A percentile compares a stretch with the other conserved stretches of the same genome.
These are phyloP conservation scores for Melinaea menophilus DNA, from an alignment of 2,888 invertebrate species.

Conservation along the genomic window DNA sequence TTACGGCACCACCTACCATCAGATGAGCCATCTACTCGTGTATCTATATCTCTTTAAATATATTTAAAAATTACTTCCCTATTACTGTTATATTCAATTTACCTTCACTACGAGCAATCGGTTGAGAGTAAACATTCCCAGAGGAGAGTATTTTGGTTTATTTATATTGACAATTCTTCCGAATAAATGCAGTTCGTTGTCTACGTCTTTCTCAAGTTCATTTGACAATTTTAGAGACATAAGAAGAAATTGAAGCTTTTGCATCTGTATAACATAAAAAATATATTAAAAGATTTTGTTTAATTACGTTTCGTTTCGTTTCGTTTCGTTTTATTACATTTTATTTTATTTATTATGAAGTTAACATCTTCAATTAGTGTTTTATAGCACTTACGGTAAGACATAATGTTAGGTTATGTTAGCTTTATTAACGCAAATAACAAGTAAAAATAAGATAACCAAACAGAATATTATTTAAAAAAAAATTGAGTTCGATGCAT, in stretches of 20 bases:
- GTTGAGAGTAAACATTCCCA: slow-evolving; percentile 13
- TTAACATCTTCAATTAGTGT: too few species aligned
- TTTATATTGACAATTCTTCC: slow-evolving; percentile 5
- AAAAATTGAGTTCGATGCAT: too few species aligned
- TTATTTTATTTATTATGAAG: too few species aligned
- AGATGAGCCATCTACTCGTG: background rate
- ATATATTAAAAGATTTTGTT: too few species aligned
- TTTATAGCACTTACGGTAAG: too few species aligned
- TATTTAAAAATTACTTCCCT: background rate
- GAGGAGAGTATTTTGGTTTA: slow-evolving; percentile 12
- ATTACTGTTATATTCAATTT: background rate
- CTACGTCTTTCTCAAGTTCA: background rate
- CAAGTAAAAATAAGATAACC: too few species aligned
- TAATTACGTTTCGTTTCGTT: too few species aligned
- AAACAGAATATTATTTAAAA: too few species aligned
- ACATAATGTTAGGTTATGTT: too few species aligned
- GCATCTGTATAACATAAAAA: background rate
- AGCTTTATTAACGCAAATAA: too few species aligned
- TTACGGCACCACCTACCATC: too few species aligned
- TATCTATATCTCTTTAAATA: background rate
- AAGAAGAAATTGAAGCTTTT: background rate
- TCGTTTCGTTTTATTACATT: too few species aligned
- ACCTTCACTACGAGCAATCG: slow-evolving; percentile 16
- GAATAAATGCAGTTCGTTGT: slow-evolving; percentile 21
- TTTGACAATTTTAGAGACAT: background rate